Evolutionary conservation across 2,888 invertebrate species (phyloP), one percentile per base, ranked within the genome.

Genomic region (Dyspetes luteomarginatus): DNA sequence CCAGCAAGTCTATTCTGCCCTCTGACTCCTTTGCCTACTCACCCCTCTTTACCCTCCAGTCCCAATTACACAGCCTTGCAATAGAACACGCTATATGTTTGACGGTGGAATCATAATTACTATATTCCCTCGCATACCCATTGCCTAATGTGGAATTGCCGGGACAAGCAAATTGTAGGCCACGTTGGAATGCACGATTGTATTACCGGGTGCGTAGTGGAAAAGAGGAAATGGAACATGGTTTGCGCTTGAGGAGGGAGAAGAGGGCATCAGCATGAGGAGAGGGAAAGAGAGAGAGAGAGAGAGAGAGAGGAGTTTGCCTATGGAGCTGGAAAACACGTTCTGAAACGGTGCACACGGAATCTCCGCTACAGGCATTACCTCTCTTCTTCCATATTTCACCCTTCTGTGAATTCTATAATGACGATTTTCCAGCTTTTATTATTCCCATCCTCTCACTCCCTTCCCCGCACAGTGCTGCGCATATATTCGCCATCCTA

Each of bases 101-200:
- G 88, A 86, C 85, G 86, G 85, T 85, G 56, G 88, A 88, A 88
- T 90, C 88, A 90, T 90, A 90, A 90, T 90, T 90, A 88, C 90
- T 88, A 86, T 89, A 90, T 90, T 88, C 88, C 84, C 85, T 80
- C 82, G 86, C 86, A 88, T 87, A 86, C 85, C 86, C 85, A 78
- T 85, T 81, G 81, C 85, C 82, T 86, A 87, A 88, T 88, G 89
- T 58, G 56, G 56, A 73, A 77, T 73, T 64, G 71, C 69, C 48
- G 22, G 68, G 36, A 64, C 68, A 64, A 43, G 64, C 84, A 83
- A 85, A 86, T 86, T 85, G 85, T 84, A 84, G 75, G 76, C n/a
- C 26, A 77, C 77, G 62, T 69, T 50, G 85, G 84, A 85, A 85
- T 85, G 84, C 78, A 73, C 77, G 81, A 81, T 81, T 73, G 74